Conservation (phyloP, 2,888 invertebrate species). For the Oeneis ivallda region DNA sequence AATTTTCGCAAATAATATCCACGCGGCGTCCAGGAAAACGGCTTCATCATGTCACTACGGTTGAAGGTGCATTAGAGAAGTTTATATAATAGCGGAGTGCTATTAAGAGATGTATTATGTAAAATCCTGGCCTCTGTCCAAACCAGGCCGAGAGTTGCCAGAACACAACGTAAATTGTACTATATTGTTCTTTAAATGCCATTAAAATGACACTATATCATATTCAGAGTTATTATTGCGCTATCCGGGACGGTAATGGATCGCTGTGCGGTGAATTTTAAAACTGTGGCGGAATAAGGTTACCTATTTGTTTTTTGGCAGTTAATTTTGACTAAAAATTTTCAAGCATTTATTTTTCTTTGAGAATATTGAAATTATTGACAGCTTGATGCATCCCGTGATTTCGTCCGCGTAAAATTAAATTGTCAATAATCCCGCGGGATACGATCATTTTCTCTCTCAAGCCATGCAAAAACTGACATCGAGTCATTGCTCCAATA, state of each 20-base stretch:
- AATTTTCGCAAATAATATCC: no score
- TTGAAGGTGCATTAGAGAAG: constrained; percentile 15
- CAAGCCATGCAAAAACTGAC: no score
- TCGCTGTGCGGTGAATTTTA: constrained; percentile 13
- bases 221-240: constrained; percentile 30
- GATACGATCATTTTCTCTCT: no score
- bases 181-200: constrained; percentile 61
- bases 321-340: neutral
- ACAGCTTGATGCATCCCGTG: no score
- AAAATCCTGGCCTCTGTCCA: constrained; percentile 54
- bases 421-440: no score
- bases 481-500: no score
- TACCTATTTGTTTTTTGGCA: constrained; percentile 3
- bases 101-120: constrained; percentile 42
- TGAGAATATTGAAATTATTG: no score
- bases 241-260: constrained; percentile 17
- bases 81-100: constrained; percentile 15
- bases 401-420: no score
- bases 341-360: no score
- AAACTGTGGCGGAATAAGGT: constrained; percentile 6
- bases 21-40: neutral
- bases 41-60: neutral
- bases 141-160: constrained; percentile 46
- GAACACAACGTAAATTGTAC: constrained; percentile 55
- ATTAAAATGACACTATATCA: constrained; percentile 44